Conservation (phyloP, 1,140 invertebrate genomes). For the Tetragnatha versicolor region DNA sequence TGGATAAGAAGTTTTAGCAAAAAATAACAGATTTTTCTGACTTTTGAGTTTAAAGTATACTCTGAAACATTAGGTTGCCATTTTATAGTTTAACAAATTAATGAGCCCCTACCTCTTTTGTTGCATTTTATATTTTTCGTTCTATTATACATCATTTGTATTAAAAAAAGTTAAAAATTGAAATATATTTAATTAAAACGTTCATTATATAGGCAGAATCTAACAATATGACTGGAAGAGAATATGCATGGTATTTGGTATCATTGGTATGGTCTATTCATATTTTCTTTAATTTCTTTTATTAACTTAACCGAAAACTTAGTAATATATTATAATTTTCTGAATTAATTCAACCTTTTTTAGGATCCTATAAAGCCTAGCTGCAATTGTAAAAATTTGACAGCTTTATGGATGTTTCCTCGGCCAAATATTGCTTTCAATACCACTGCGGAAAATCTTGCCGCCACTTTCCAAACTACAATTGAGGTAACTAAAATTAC, state of each 20-base stretch:
- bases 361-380: not conserved
- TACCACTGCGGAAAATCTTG: slow-evolving; percentile 3
- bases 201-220: slow-evolving; percentile 57
- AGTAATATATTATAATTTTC: too few relatives aligned
- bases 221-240: slow-evolving; percentile 64
- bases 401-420: slow-evolving; percentile 37
- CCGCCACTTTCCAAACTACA: not conserved
- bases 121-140: too few relatives aligned
- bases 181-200: too few relatives aligned
- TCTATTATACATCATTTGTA: too few relatives aligned
- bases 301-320: not conserved
- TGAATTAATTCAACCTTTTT: slow-evolving; percentile 9
- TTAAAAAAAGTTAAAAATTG: too few relatives aligned
- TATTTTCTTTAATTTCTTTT: not conserved
- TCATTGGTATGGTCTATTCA: slow-evolving; percentile 66
- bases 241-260: slow-evolving; percentile 74
- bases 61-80: too few relatives aligned
- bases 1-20: too few relatives aligned
- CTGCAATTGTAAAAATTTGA: slow-evolving; percentile 31
- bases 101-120: too few relatives aligned
- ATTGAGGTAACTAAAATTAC: slow-evolving; percentile 7
- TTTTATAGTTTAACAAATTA: too few relatives aligned
- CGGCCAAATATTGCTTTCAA: not conserved
- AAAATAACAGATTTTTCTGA: too few relatives aligned
- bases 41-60: too few relatives aligned